Conservation (phyloP, 2,113 vertebrate genomes). For the Takifugu flavidus region DNA sequence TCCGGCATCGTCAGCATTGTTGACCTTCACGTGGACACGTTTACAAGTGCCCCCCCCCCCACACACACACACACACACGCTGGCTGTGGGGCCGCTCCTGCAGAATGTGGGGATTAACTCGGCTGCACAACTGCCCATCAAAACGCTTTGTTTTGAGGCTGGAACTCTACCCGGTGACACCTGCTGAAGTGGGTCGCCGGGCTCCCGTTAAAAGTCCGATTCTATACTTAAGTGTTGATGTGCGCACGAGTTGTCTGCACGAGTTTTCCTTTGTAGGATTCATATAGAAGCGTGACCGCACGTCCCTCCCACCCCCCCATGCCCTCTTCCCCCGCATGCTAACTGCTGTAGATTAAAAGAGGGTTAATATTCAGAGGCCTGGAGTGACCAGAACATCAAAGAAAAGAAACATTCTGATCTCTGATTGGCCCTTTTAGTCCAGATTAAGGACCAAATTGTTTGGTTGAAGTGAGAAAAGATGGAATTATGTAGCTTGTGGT, state of each 20-base stretch:
- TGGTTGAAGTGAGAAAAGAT: no score
- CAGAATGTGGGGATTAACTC: slow-evolving; percentile 29
- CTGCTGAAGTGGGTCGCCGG: slow-evolving; percentile 15
- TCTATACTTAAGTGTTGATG: not conserved
- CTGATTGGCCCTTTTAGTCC: no score
- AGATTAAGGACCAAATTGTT: no score
- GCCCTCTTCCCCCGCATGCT: no score
- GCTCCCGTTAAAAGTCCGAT: not conserved
- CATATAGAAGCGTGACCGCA: slow-evolving; percentile 1
- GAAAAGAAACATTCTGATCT: no score
- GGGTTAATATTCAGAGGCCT: no score
- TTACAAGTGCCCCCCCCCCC: not conserved
- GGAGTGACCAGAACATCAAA: no score
- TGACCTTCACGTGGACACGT: slow-evolving; percentile 42
- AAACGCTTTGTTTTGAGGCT: not conserved
- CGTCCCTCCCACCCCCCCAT: no score
- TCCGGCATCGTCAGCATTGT: not conserved
- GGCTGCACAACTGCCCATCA: not conserved
- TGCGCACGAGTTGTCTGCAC: not conserved
- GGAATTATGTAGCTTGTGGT: no score
- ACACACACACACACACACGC: no score
- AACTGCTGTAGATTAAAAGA: no score
- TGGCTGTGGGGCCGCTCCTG: slow-evolving; percentile 16
- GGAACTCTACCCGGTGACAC: slow-evolving; percentile 22
- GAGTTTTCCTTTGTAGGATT: not conserved